Percentiles rank a stretch among this genome's conserved stretches.
Conservation (phyloP, 2,113 vertebrate species). For the Manacus vitellinus region DNA sequence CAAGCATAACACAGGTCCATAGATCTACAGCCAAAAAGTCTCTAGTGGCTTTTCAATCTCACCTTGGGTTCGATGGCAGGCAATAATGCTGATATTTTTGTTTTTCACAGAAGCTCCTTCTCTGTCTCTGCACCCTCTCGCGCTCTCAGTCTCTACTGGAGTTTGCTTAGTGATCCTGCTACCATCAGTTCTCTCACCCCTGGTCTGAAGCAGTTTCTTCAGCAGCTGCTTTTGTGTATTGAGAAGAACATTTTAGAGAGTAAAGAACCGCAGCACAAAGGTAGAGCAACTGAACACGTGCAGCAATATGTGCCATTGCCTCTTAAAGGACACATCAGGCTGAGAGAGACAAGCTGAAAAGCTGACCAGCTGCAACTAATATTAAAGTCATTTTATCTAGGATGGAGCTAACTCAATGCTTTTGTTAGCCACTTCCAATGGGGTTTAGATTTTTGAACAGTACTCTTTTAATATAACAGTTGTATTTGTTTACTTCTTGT, state of each 20-base stretch:
- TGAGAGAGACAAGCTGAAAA: background rate
- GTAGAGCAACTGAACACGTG: constrained; percentile 34
- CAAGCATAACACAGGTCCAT: background rate
- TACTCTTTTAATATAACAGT: background rate
- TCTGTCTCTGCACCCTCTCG: background rate
- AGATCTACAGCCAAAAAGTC: background rate
- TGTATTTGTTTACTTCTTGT: background rate
- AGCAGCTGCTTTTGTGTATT: constrained; percentile 63
- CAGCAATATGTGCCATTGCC: constrained; percentile 25
- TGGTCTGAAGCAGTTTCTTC: background rate
- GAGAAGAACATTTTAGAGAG: constrained; percentile 45
- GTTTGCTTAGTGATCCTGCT: background rate
- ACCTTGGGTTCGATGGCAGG: constrained; percentile 63
- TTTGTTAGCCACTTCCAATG: constrained; percentile 33
- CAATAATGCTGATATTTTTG: constrained; percentile 29
- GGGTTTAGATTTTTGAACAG: background rate
- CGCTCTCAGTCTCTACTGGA: background rate
- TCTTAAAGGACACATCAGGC: constrained; percentile 27
- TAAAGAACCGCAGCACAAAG: constrained; percentile 57
- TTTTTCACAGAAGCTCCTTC: constrained; percentile 49
- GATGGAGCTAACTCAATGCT: background rate
- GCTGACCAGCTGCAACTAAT: constrained; percentile 46
- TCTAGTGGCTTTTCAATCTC: constrained; percentile 41
- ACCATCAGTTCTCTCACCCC: constrained; percentile 13
- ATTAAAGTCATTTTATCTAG: background rate